A percentile compares a stretch with the other conserved stretches of the same genome.
Evolutionary conservation across 2,888 invertebrate species (phyloP).

Genomic region (Thelaira solivaga): DNA sequence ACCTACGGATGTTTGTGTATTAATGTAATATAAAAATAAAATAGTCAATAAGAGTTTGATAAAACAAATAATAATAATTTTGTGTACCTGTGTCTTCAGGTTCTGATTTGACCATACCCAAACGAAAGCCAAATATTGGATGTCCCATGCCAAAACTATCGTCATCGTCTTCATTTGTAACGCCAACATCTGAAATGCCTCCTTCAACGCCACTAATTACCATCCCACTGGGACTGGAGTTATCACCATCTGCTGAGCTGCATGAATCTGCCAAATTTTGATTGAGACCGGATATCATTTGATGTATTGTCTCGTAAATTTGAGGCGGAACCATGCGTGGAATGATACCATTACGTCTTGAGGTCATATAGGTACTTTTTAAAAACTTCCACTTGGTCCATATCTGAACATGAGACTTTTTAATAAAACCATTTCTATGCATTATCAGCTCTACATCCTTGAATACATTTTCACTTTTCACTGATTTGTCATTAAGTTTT

Average conservation of each 20-base stretch:
- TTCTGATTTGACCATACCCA: conserved; percentile 73
- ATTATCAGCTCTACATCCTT: conserved; percentile 73
- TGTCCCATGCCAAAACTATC: conserved; percentile 70
- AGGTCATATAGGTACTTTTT: conserved; percentile 76
- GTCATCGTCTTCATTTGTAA: conserved; percentile 34
- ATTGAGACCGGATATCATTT: conserved; percentile 66
- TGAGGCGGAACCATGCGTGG: conserved; percentile 74
- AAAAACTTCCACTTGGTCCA: conserved; percentile 77
- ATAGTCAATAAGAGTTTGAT: neutral
- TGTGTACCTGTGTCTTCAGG: conserved; percentile 72
- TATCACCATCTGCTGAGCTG: conserved; percentile 68
- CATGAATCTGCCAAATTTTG: conserved; percentile 66
- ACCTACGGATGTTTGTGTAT: no score
- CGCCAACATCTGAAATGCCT: conserved; percentile 39
- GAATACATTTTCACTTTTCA: conserved; percentile 75
- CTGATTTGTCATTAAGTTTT: conserved; percentile 73
- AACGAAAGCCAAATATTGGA: conserved; percentile 75
- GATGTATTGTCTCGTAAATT: conserved; percentile 70
- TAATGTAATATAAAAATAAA: no score
- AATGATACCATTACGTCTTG: conserved; percentile 71
- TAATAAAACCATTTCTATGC: conserved; percentile 72
- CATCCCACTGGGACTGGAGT: conserved; percentile 54
- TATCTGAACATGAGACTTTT: conserved; percentile 75
- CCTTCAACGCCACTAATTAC: conserved; percentile 59
- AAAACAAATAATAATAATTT: neutral